Base-by-base conservation (phyloP, 2,797 vertebrate species). In the Acestrorhynchus altus region DNA sequence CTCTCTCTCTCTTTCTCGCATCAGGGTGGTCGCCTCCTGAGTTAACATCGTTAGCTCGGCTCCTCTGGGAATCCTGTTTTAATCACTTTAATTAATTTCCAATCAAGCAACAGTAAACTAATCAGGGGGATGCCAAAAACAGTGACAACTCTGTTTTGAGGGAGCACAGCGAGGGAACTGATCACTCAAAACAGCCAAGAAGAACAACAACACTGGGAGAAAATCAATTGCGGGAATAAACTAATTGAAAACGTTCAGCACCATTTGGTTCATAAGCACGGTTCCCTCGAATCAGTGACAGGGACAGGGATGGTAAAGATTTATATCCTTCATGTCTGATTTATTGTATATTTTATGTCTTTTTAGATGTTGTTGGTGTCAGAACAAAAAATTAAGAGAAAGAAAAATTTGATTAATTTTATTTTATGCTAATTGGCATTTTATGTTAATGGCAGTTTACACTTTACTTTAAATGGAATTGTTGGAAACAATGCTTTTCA, bases 11-110 rank as follows among this genome's bases (percentile, higher is more conserved):
- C 10, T 51, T 11, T 40, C 65, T 39, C n/a, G 15, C 73, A 67
- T 71, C 65, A 52, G 78, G 64, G 66, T 4, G 60, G 16, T 66
- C 35, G 63, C 65, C 46, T 65, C 59, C 94, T 95, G 71, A 78
- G 91, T 92, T 91, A 81, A 95, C 94, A 93, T 91, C 91, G 93
- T 90, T 84, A 88, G 88, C 90, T 88, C 90, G 31, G 77, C 68
- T 95, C 94, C 92, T 82, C 89, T 91, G 94, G 95, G 95, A 96
- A 76, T 74, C 95, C 94, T 94, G 94, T 95, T 95, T 76, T 94
- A 94, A 95, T 95, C 89, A 89, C 96, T 97, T 97, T 96, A 94
- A 89, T 93, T 93, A 95, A 96, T 95, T 95, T 94, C 92, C 90
- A 93, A 93, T 93, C 93, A 91, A 67, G 81, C 57, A 78, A 94